Base-by-base conservation (phyloP, 2,888 invertebrate genomes). In the Chloroclystis v-ata region DNA sequence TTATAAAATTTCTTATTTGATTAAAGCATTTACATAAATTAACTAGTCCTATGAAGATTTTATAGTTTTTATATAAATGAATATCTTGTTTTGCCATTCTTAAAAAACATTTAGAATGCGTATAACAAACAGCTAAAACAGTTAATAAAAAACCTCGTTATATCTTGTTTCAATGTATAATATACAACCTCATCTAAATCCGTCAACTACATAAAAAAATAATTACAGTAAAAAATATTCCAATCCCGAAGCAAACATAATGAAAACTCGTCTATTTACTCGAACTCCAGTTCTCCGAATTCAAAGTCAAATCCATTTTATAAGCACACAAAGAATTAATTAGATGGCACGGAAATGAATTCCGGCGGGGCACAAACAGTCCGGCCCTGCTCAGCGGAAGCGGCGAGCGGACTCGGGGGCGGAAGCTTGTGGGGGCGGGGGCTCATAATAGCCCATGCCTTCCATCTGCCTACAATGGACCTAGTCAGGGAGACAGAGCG, bases 381-480 rank as follows among this genome's bases (percentile, higher is more conserved):
- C 42, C 59, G 48, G 45, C 52, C 54, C 59, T 57, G 59, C 25
- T 29, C 51, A 42, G 52, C 59, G 59, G 58, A 57, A 56, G 56
- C 30, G 49, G 52, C 46, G 48, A 54, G 51, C 57, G 57, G 52
- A 54, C 52, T 47, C 59, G 49, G 52, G 46, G 53, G 49, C 54
- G 53, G 54, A 59, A 51, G 52, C 37, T 47, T 37, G 49, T 33
- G 49, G 57, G 47, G 43, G 51, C 54, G 57, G 59, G 63, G 56
- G 47, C 48, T 47, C 52, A 55, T 59, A 59, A 59, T 59, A 59
- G 59, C 56, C 59, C 50, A 50, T 39, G 47, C 50, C 45, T 54
- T 56, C 58, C 54, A 59, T 56, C 56, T 59, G 59, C 49, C 52
- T 53, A 54, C 52, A 43, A 29, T 49, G 45, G 49, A 48, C 51